Base-by-base conservation (phyloP, 2,797 vertebrate genomes). In the Eidolon dupreanum region DNA sequence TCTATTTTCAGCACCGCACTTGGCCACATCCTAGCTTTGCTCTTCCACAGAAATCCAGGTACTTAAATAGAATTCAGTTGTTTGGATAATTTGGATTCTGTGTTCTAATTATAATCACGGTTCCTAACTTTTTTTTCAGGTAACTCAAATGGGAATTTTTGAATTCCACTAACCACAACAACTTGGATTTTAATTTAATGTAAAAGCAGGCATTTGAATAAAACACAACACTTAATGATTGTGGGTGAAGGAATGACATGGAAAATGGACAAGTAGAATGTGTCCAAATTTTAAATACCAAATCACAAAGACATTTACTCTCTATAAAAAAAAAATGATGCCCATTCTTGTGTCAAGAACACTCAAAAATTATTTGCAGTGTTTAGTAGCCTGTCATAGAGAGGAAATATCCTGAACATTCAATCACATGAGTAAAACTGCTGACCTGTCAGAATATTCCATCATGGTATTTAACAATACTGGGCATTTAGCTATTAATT, bases 111-210 rank as follows among this genome's bases (percentile, higher is more conserved):
- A 26, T 6, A 93, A 91, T 85, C 26, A 75, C 51, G 63, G 41
- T 83, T 79, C 49, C 68, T 53, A 36, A 71, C 36, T 82, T 61
- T 90, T 90, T 90, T 77, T 65, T 85, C 55, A 77, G 41, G 19
- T 71, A 88, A 78, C 66, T 1, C n/a, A 63, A 71, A 57, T 63
- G 33, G 16, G 12, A 59, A 88, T 51, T 95, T 92, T 75, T 20
- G 0, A 84, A 90, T 90, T 75, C 55, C 12, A 33, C 73, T 90
- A 77, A 88, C 51, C 31, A 90, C 24, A 81, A 20, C 43, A 82
- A 88, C 53, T 90, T 82, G 43, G 78, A 81, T 88, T 95, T 95
- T 96, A 61, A 90, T 36, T 59, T 77, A 73, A 95, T 63, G 9
- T 13, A 93, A 87, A 97, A 92, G 1, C 31, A 61, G 15, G 31